A percentile compares a stretch with the other conserved stretches of the same genome.
Conservation (phyloP, 1,140 invertebrate genomes). For the Bactericera cockerelli region DNA sequence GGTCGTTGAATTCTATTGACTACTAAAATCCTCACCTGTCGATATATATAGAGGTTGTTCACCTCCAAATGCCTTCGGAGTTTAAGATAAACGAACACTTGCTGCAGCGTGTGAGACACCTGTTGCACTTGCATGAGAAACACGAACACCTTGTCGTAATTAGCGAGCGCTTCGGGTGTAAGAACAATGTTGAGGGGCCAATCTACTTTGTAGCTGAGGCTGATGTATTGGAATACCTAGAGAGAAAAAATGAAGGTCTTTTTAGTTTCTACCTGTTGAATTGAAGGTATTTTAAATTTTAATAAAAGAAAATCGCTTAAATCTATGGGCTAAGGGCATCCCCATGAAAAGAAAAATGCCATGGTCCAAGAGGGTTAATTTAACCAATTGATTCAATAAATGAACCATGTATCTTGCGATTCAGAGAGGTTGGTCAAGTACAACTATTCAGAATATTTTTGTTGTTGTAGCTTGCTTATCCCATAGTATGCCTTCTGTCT, state of each 20-base stretch:
- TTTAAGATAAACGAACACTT: constrained; percentile 38
- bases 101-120: constrained; percentile 49
- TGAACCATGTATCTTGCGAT: too few species aligned
- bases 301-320: too few species aligned
- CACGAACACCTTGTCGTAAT: constrained; percentile 56
- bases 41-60: constrained; percentile 24
- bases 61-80: constrained; percentile 24
- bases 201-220: constrained; percentile 43
- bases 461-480: too few species aligned
- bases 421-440: too few species aligned
- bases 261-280: constrained; percentile 38
- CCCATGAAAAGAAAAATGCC: too few species aligned
- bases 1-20: too few species aligned
- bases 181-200: constrained; percentile 66
- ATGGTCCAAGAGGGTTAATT: too few species aligned
- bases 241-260: constrained; percentile 31
- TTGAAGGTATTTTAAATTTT: too few species aligned
- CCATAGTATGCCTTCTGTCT: too few species aligned
- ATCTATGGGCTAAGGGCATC: too few species aligned
- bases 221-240: constrained; percentile 45
- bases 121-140: constrained; percentile 54
- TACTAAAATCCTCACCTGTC: constrained; percentile 31
- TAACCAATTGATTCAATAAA: too few species aligned
- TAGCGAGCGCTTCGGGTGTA: constrained; percentile 43
- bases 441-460: too few species aligned